phyloP scores from a whole-genome alignment of 2,797 vertebrate genomes.

The Spinus pinus region DNA sequence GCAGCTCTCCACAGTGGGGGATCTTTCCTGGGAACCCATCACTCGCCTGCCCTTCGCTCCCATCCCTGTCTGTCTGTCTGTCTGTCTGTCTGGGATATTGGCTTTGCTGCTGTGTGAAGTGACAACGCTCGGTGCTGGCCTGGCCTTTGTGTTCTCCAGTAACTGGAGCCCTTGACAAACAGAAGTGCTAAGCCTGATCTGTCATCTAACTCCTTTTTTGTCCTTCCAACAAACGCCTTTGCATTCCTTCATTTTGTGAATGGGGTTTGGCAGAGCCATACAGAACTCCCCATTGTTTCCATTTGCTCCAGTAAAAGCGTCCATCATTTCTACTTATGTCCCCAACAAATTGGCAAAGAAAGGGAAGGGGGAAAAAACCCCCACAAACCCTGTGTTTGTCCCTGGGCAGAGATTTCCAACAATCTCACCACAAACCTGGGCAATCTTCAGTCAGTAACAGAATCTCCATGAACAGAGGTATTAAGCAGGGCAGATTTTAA shows the following conservation, averaged over 20 bases:
- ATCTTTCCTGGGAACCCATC: neutral
- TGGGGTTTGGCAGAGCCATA: constrained; percentile 4
- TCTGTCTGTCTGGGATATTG: neutral
- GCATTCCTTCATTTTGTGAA: constrained; percentile 31
- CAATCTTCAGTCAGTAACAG: neutral
- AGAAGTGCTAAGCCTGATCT: constrained; percentile 23
- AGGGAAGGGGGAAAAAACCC: accelerated
- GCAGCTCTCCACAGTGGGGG: neutral
- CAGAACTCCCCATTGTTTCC: constrained; percentile 36
- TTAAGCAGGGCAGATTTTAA: neutral
- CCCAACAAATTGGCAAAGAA: neutral
- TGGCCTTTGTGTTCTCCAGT: neutral
- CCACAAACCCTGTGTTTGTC: neutral
- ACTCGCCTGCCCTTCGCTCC: neutral
- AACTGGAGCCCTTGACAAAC: neutral
- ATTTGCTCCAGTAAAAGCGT: neutral
- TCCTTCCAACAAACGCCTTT: constrained; percentile 29
- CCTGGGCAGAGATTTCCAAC: neutral
- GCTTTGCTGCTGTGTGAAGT: neutral
- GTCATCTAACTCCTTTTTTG: constrained; percentile 42
- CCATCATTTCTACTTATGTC: neutral
- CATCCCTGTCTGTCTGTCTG: neutral
- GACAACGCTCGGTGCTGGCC: neutral
- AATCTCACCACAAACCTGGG: neutral
- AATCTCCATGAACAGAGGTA: neutral